Evolutionary conservation across 2,797 vertebrate species (phyloP), one percentile per base, ranked within the genome.

Genomic region (Etheostoma nigrum): DNA sequence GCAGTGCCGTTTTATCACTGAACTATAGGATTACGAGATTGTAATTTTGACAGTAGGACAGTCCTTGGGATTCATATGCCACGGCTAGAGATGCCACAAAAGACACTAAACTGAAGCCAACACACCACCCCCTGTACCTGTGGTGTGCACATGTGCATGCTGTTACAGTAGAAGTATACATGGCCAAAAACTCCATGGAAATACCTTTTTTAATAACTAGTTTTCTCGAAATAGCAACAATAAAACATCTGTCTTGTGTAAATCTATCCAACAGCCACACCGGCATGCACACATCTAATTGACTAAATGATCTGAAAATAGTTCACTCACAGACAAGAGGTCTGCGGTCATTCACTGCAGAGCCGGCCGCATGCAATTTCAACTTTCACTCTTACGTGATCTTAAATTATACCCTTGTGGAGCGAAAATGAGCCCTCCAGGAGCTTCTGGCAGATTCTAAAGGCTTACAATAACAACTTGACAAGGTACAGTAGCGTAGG

Each of bases 371-470:
- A 71, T 27, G 75, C n/a, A 19, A 47, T 42, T 49, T 23, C 61
- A 80, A 62, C 67, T 61, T 80, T 54, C 60, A 47, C 49, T 61
- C 66, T 84, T 74, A 82, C 76, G 66, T 84, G 71, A 82, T 76
- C 30, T 77, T 27, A 72, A 78, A 86, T 71, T 40, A 65, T 55
- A 7, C 18, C 19, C 36, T 76, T 79, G 68, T 65, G 11, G 23
- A 77, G 67, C 55, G 63, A 69, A 78, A 77, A 67, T 65, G 27
- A 74, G 65, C 65, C 18, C 72, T 71, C 48, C 16, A 36, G 60
- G 74, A 76, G 69, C 59, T 63, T 59, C 75, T 72, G 55, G 72
- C 40, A 74, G 72, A 83, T 40, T 83, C 47, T 57, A 78, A 82
- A 72, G 66, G 54, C 60, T 73, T 54, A 72, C 60, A 72, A 67